phyloP scores from a whole-genome alignment of 2,888 invertebrate genomes.

The Choreutis nemorana region DNA sequence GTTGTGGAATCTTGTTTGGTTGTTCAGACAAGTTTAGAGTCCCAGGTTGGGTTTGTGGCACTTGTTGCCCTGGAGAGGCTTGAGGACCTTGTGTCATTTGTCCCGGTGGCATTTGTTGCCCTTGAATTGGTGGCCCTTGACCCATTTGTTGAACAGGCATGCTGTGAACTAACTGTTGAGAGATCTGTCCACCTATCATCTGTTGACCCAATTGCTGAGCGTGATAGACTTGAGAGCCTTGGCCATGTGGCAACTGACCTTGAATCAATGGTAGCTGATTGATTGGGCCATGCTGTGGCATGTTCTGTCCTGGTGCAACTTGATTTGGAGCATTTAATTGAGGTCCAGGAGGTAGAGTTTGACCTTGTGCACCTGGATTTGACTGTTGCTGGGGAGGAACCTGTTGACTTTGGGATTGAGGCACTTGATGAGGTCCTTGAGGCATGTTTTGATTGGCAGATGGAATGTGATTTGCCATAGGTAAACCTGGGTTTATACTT shows the following conservation, averaged over 20 bases:
- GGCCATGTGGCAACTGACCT: slow-evolving; percentile 14
- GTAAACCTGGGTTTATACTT: slow-evolving; percentile 24
- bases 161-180: too few relatives aligned
- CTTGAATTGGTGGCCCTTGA: slow-evolving; percentile 21
- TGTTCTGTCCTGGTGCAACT: slow-evolving; percentile 23
- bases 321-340: slow-evolving; percentile 5
- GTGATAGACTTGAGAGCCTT: too few relatives aligned
- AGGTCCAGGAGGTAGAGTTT: slow-evolving; percentile 18
- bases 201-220: slow-evolving; percentile 19
- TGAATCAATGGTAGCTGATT: slow-evolving; percentile 17
- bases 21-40: slow-evolving; percentile 17
- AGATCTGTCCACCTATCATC: slow-evolving; percentile 12
- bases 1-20: slow-evolving; percentile 21
- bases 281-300: slow-evolving; percentile 25
- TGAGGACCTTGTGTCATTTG: slow-evolving; percentile 17
- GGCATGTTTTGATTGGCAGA: slow-evolving; percentile 17
- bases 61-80: slow-evolving; percentile 14
- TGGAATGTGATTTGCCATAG: slow-evolving; percentile 26
- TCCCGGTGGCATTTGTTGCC: slow-evolving; percentile 14
- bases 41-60: slow-evolving; percentile 10
- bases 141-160: slow-evolving; percentile 18
- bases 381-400: slow-evolving; percentile 14
- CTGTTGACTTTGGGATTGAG: slow-evolving; percentile 25
- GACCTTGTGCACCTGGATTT: slow-evolving; percentile 24
- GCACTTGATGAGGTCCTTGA: slow-evolving; percentile 22